Evolutionary conservation across 1,140 invertebrate genomes (phyloP), one percentile per base, ranked within the genome.

Genomic region (Sminthurinus signatus): DNA sequence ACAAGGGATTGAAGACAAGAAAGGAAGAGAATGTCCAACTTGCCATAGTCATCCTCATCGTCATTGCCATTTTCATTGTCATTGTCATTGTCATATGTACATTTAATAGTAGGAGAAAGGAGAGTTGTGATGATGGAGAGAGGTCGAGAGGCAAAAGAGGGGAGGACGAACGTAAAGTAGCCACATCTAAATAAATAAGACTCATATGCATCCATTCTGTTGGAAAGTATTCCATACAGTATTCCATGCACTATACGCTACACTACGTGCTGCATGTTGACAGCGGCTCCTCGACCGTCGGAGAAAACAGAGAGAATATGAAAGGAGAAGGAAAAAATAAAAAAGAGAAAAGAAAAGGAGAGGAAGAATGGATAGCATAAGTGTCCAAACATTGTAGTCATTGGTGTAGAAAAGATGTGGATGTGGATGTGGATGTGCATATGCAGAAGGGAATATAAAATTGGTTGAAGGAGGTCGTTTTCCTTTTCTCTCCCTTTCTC

Each of bases 341-440:
- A 39, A 27, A 10, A 15, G 32, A 36, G 32, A 15, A 36, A 36
- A 36, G 32, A 36, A 36, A 15, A 36, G 32, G 32, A 36, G 32
- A n/a, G 54, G 32, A 56, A 56, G 54, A 56, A 56, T 56, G 54
- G 54, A 56, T 56, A 56, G 54, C 54, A 56, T 56, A 56, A 56
- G 54, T 56, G 54, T 56, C 54, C 54, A 56, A 56, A 56, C 54
- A 56, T 56, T 56, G 54, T 25, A 56, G 54, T 56, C 36, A 56
- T 32, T 23, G 10, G 54, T 19, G 54, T 27, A 28, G 54, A 56
- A 56, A 56, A 56, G 54, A 56, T 56, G 54, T 42, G 51, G 27
- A n/a, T n/a, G n/a, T n/a, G n/a, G n/a, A n/a, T n/a, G 44, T 48
- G 5, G 5, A 23, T 56, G 29, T 42, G 36, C 36, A 56, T 56